Evolutionary conservation across 2,113 vertebrate genomes (phyloP).

Genomic region (Centropus bengalensis): DNA sequence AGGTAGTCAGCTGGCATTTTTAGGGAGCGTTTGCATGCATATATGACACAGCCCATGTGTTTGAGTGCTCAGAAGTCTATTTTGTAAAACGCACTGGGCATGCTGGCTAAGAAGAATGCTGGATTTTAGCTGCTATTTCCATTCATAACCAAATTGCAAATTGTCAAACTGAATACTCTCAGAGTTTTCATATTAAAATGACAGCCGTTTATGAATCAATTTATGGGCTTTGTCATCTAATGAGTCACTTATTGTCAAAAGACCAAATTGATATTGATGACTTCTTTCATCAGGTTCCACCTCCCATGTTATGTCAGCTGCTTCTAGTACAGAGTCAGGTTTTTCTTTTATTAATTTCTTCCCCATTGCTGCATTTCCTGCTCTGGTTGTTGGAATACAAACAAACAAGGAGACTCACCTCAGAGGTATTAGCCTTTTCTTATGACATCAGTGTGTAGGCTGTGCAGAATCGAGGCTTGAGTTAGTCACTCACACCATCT

Average conservation of each 20-base stretch:
- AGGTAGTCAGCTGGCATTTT: background rate
- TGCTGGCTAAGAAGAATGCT: background rate
- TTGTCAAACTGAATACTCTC: conserved; percentile 10
- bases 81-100: background rate
- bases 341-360: background rate
- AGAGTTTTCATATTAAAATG: background rate
- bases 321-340: background rate
- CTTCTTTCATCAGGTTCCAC: background rate
- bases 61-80: background rate
- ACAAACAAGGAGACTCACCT: conserved; percentile 33
- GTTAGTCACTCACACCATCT: conserved; percentile 72
- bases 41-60: background rate
- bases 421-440: conserved; percentile 25
- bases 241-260: conserved; percentile 34
- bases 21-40: background rate
- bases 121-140: conserved; percentile 26
- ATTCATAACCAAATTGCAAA: background rate
- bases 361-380: conserved; percentile 24
- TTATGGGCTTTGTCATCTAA: conserved; percentile 41
- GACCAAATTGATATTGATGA: background rate
- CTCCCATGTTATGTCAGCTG: background rate
- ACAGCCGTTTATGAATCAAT: conserved; percentile 34
- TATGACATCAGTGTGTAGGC: conserved; percentile 68
- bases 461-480: conserved; percentile 2
- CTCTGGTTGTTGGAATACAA: conserved; percentile 5